A percentile compares a stretch with the other conserved stretches of the same genome.
Conservation (phyloP, 2,797 vertebrate species). For the Brotula barbata region DNA sequence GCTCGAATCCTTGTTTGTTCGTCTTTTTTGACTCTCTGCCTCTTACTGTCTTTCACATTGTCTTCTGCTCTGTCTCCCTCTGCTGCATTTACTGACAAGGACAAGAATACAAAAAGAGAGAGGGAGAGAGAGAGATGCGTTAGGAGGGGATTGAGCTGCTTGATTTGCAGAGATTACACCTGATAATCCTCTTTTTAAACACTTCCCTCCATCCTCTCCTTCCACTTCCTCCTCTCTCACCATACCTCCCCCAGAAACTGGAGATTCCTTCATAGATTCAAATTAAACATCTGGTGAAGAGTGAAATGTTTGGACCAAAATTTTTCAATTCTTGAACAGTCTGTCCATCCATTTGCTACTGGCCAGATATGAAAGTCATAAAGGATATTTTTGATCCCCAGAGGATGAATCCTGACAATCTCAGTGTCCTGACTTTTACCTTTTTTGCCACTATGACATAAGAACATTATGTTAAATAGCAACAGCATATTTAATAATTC, state of each 20-base stretch:
- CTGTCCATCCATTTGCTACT: too few species aligned
- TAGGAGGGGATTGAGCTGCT: conserved; percentile 58
- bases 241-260: conserved; percentile 8
- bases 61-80: conserved; percentile 37
- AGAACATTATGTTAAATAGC: too few species aligned
- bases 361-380: too few species aligned
- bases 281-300: too few species aligned
- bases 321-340: too few species aligned
- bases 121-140: conserved; percentile 28
- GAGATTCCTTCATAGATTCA: conserved; percentile 20
- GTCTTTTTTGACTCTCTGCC: conserved; percentile 19
- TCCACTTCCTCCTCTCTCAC: conserved; percentile 28
- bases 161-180: conserved; percentile 64
- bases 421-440: too few species aligned
- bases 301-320: too few species aligned
- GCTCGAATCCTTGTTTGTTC: too few species aligned
- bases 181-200: conserved; percentile 65
- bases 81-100: conserved; percentile 40
- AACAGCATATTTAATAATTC: too few species aligned
- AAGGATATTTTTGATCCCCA: too few species aligned
- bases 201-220: conserved; percentile 30
- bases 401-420: too few species aligned
- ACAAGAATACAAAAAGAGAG: conserved; percentile 28
- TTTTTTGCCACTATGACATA: too few species aligned
- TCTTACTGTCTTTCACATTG: conserved; percentile 30